Percentiles rank a stretch among this genome's conserved stretches.
phyloP scores from a whole-genome alignment of 2,113 vertebrate genomes.

The Xiphias gladius region DNA sequence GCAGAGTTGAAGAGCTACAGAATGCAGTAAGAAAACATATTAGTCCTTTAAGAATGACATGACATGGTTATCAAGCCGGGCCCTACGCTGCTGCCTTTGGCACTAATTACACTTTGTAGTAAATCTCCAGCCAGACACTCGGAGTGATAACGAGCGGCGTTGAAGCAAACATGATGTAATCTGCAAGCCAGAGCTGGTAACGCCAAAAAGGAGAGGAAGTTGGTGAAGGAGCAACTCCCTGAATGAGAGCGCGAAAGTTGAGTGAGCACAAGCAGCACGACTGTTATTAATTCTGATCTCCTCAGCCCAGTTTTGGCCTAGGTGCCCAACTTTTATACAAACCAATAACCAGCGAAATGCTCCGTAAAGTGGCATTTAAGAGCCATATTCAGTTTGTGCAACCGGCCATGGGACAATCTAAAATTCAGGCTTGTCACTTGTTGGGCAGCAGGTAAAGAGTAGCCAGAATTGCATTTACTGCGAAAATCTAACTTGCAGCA shows the following conservation, averaged over 20 bases:
- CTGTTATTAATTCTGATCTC: neutral
- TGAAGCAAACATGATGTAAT: constrained; percentile 60
- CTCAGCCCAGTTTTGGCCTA: neutral
- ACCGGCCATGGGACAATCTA: neutral
- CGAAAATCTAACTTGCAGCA: too few species aligned
- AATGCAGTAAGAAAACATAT: constrained; percentile 36
- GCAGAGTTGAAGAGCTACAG: constrained; percentile 20
- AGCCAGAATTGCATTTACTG: too few species aligned
- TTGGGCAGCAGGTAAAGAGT: too few species aligned
- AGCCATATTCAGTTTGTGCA: neutral
- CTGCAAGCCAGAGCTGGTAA: constrained; percentile 17
- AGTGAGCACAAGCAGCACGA: neutral
- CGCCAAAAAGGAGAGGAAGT: neutral
- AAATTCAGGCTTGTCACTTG: too few species aligned
- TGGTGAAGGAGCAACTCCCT: neutral
- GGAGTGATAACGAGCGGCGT: constrained; percentile 40
- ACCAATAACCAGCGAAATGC: neutral
- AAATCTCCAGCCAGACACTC: constrained; percentile 41
- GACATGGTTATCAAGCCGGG: constrained; percentile 22
- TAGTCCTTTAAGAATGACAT: constrained; percentile 25
- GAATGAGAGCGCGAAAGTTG: neutral
- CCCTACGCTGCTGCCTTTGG: constrained; percentile 21
- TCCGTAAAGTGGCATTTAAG: neutral
- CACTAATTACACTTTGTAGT: constrained; percentile 57
- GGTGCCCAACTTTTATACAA: neutral